Conservation (phyloP, 2,113 vertebrate genomes). For the Anas platyrhynchos region DNA sequence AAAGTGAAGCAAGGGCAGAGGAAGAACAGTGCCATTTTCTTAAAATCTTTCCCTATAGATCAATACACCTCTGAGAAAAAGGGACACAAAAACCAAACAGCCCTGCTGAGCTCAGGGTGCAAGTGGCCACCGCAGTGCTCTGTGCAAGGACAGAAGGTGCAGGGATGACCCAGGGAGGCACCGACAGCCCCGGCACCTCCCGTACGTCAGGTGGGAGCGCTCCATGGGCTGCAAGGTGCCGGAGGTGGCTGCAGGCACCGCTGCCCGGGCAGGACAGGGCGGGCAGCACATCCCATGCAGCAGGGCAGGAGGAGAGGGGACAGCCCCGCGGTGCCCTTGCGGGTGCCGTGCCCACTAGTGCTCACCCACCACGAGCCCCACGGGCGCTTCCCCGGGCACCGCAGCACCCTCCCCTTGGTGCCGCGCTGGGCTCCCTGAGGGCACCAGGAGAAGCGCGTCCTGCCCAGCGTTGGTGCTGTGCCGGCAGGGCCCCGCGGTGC, state of each 20-base stretch:
- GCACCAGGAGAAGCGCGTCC: fast-evolving
- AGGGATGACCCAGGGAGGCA: fast-evolving
- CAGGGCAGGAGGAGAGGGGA: fast-evolving
- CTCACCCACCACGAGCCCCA: neutral
- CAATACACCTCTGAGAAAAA: neutral
- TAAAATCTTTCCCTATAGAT: neutral
- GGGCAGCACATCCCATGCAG: fast-evolving
- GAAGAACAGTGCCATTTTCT: neutral
- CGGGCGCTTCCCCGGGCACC: fast-evolving
- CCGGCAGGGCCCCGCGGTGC: neutral
- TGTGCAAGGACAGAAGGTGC: neutral
- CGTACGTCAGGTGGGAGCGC: fast-evolving
- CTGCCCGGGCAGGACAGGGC: fast-evolving
- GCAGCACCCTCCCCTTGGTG: neutral
- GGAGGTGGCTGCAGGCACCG: fast-evolving
- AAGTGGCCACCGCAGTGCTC: fast-evolving
- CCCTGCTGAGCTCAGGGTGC: fast-evolving
- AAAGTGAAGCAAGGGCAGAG: neutral
- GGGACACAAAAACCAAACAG: neutral
- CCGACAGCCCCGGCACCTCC: fast-evolving
- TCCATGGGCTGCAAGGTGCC: fast-evolving
- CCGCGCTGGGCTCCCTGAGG: fast-evolving
- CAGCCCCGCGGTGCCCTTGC: fast-evolving
- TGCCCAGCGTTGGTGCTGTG: neutral
- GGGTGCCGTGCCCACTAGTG: fast-evolving